Base-by-base conservation (phyloP, 2,888 invertebrate genomes). In the Listrodromus nycthemerus region DNA sequence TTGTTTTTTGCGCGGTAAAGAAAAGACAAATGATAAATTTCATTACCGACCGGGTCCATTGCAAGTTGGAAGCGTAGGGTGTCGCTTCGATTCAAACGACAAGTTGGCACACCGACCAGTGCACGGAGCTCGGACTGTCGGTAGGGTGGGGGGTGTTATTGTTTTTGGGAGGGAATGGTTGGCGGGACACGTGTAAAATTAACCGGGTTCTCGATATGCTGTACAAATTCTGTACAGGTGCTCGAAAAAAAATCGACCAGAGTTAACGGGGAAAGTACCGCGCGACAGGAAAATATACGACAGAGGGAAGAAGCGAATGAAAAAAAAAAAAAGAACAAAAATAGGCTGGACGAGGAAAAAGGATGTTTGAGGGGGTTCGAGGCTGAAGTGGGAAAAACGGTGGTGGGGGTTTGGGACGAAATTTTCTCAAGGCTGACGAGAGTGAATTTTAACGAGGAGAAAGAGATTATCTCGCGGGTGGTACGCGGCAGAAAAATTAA, bases 181-280 rank as follows among this genome's bases (percentile, higher is more conserved):
- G 55, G 21, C 24, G 24, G 55, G 41, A 41, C 41, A 13, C 16
- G 41, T 41, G 41, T 41, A 41, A 41, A 41, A 16, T 16, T 41
- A 41, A 41, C 37, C 37, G 33, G 33, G 37, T 37, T 10, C 69
- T 45, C 70, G 21, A 52, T 50, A 48, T 48, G 69, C 69, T 69
- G 50, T 50, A 69, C 50, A 70, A 70, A 45, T 30, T 55, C 70
- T 70, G 70, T 70, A 70, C 37, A 70, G 55, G 55, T 52, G 30
- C 21, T 19, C 10, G 6, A 55, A 33, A 70, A 50, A 67, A 50
- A 61, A 30, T 5, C 33, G 30, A 30, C 27, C 24, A 24, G 27
- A 58, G 13, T 10, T 5, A 21, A 58, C 21, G 13, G 13, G 21
- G 13, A 58, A 21, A 58, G 0, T 13, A 24, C 13, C 21, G 27